A percentile compares a stretch with the other conserved stretches of the same genome.
These are phyloP conservation scores for Nemapogon koenigi DNA, from an alignment of 2,888 invertebrate species.

Conservation along the genomic window DNA sequence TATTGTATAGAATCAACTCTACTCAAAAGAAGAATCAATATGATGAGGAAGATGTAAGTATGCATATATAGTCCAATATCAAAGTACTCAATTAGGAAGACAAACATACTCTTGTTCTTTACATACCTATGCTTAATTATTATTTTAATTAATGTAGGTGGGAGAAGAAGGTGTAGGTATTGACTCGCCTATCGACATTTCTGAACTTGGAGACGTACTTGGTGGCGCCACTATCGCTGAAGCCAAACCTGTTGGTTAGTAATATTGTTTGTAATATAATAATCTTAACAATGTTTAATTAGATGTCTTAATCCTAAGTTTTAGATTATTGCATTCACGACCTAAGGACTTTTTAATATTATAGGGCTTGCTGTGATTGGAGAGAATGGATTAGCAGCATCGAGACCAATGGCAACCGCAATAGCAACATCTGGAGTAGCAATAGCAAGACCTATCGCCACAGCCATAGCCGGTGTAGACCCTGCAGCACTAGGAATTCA, in stretches of 20 bases:
- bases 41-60: constrained; percentile 37
- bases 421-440: constrained; percentile 75
- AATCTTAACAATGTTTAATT: neutral
- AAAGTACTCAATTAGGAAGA: no score
- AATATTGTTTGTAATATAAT: neutral
- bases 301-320: neutral
- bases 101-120: no score
- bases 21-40: constrained; percentile 33
- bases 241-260: constrained; percentile 74
- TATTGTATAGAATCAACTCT: no score
- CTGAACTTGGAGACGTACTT: constrained; percentile 31
- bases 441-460: constrained; percentile 73
- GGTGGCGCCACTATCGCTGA: constrained; percentile 70
- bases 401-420: constrained; percentile 75
- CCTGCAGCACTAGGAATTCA: constrained; percentile 37
- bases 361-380: constrained; percentile 69
- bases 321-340: neutral
- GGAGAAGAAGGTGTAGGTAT: constrained; percentile 49
- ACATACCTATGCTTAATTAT: no score
- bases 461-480: constrained; percentile 76
- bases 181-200: constrained; percentile 30
- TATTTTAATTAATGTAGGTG: no score
- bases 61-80: no score
- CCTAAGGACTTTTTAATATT: constrained; percentile 15
- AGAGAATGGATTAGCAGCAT: constrained; percentile 73